phyloP scores from a whole-genome alignment of 2,888 invertebrate species.

The Stictocephala bisonia region DNA sequence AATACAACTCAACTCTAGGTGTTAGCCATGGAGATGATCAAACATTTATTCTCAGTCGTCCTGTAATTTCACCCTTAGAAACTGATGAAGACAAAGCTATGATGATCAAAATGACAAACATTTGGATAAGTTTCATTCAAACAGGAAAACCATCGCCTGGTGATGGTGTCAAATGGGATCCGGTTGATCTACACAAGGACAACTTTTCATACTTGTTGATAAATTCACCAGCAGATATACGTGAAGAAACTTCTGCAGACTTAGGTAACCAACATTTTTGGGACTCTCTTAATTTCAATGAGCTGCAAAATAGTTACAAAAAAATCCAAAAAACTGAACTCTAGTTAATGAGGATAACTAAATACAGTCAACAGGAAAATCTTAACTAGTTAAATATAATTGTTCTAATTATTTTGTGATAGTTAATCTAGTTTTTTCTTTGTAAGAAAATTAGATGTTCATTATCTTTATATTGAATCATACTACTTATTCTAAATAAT shows the following conservation, averaged over 20 bases:
- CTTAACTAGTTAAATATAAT: no score
- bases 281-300: constrained; percentile 48
- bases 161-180: not conserved
- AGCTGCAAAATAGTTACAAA: no score
- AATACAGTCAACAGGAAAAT: no score
- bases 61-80: constrained; percentile 62
- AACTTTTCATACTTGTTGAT: constrained; percentile 8
- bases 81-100: constrained; percentile 67
- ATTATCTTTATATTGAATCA: no score
- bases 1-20: constrained; percentile 1
- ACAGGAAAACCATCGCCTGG: constrained; percentile 67
- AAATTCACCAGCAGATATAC: constrained; percentile 2
- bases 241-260: not conserved
- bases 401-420: no score
- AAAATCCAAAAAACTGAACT: no score
- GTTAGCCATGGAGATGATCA: constrained; percentile 38
- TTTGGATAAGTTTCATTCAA: constrained; percentile 69
- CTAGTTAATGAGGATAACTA: no score
- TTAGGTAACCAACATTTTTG: constrained; percentile 48
- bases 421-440: no score
- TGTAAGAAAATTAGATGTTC: no score
- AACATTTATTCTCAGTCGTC: constrained; percentile 17
- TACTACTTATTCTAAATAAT: no score
- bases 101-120: constrained; percentile 67
- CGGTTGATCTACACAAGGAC: not conserved